Percentiles rank a stretch among this genome's conserved stretches.
Evolutionary conservation across 1,140 invertebrate species (phyloP).

Genomic region (Thaumetopoea pityocampa): DNA sequence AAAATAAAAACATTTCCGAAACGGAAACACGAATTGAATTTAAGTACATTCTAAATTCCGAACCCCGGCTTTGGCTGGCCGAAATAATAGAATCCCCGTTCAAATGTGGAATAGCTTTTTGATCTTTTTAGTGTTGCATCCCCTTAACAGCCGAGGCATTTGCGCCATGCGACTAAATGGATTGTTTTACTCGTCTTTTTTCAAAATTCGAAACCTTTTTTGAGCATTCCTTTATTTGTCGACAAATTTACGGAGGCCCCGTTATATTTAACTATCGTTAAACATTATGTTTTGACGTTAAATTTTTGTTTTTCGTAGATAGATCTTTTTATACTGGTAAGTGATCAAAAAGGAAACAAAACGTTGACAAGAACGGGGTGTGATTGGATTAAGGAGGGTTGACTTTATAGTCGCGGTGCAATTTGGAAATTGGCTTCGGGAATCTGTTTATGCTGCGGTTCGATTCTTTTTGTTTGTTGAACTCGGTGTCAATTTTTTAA

Average conservation of each 20-base stretch:
- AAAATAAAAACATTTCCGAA: conserved; percentile 60
- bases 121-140: conserved; percentile 53
- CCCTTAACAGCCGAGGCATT: conserved; percentile 61
- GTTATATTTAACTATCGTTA: no score
- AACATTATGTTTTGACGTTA: no score
- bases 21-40: conserved; percentile 69
- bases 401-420: conserved; percentile 64
- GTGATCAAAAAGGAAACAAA: conserved; percentile 57
- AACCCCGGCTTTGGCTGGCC: conserved; percentile 53
- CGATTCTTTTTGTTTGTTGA: conserved; percentile 48
- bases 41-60: conserved; percentile 71
- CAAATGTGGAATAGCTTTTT: conserved; percentile 61
- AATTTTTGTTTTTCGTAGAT: conserved; percentile 18
- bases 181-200: conserved; percentile 71
- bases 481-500: conserved; percentile 46
- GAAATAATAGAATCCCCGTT: conserved; percentile 59
- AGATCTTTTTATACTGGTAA: conserved; percentile 42
- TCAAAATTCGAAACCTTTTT: conserved; percentile 46
- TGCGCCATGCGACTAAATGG: conserved; percentile 69
- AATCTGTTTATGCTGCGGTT: conserved; percentile 66
- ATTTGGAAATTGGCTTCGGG: conserved; percentile 71
- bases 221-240: conserved; percentile 33
- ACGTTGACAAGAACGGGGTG: conserved; percentile 68
- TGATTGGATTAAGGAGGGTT: conserved; percentile 72
- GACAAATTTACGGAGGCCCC: conserved; percentile 35